Conservation (phyloP, 92 coral and sea anemone genomes). For the Palythoa heliodiscus region DNA sequence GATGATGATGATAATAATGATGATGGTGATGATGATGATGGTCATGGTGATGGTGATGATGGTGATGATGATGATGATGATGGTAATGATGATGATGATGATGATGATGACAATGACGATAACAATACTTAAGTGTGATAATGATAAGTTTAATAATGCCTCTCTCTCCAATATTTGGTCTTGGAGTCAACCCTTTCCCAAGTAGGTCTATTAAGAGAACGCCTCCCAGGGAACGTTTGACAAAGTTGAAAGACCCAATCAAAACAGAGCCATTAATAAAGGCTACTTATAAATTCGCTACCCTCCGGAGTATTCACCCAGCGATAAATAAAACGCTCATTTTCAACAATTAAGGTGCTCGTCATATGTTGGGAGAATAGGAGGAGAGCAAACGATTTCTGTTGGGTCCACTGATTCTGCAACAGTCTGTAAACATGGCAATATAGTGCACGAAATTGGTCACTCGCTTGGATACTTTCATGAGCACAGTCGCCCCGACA, state of each 20-base stretch:
- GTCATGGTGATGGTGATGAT: neutral
- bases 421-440: constrained; percentile 82
- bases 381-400: constrained; percentile 87
- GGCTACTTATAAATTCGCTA: neutral
- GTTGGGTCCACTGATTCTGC: constrained; percentile 65
- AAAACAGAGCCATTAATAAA: too few species aligned
- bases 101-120: neutral
- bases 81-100: neutral
- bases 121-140: neutral
- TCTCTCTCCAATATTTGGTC: too few species aligned
- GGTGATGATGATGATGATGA: neutral
- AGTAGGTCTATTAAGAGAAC: too few species aligned
- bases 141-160: neutral
- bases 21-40: neutral
- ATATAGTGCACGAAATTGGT: constrained; percentile 93
- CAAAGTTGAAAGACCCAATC: too few species aligned
- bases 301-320: too few species aligned
- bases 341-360: constrained; percentile 68
- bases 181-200: too few species aligned
- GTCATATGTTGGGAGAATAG: constrained; percentile 88
- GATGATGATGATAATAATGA: neutral
- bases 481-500: constrained; percentile 97
- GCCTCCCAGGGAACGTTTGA: too few species aligned
- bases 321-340: neutral
- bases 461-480: constrained; percentile 93